Evolutionary conservation across 2,888 invertebrate genomes (phyloP).

Genomic region (Abrostola tripartita): DNA sequence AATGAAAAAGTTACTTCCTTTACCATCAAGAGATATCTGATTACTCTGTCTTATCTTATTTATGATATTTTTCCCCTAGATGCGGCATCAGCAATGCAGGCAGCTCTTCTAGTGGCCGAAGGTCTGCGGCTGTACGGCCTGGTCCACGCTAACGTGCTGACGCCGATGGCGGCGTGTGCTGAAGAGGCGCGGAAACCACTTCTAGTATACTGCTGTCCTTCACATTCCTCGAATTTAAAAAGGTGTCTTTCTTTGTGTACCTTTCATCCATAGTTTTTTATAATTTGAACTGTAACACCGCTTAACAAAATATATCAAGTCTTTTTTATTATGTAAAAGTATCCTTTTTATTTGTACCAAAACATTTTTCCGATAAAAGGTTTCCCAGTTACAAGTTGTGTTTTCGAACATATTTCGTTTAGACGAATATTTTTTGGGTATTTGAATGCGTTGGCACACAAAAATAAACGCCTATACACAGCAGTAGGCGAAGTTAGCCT

Average conservation of each 20-base stretch:
- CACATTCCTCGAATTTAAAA: slow-evolving; percentile 91
- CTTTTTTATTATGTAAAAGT: no score
- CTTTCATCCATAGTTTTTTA: no score
- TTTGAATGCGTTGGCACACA: no score
- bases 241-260: slow-evolving; percentile 75
- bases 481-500: no score
- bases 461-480: no score
- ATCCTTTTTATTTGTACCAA: no score
- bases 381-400: no score
- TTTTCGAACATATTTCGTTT: no score
- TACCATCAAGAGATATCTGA: no score
- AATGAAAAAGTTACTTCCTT: no score
- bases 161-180: slow-evolving; percentile 91
- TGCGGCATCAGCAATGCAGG: slow-evolving; percentile 91
- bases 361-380: no score
- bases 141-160: slow-evolving; percentile 91
- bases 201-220: slow-evolving; percentile 91
- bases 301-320: background rate
- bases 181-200: slow-evolving; percentile 88
- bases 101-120: slow-evolving; percentile 91
- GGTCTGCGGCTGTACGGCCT: slow-evolving; percentile 92
- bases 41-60: background rate
- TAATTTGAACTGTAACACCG: background rate
- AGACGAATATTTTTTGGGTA: no score
- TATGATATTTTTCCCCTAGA: slow-evolving; percentile 78